Conservation (phyloP, 2,888 invertebrate species). For the Bimastos eiseni region DNA sequence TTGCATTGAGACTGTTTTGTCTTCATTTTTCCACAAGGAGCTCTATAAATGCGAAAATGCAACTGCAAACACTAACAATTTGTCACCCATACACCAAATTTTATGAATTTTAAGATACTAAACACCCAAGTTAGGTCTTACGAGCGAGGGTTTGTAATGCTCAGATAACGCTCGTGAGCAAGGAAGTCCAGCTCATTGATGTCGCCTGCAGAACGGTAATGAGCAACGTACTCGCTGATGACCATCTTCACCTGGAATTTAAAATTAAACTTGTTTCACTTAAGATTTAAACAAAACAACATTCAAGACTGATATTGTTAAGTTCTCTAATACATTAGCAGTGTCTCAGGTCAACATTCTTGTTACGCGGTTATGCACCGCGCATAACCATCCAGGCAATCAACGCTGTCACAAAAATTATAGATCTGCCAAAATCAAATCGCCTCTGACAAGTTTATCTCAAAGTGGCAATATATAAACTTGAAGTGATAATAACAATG, state of each 20-base stretch:
- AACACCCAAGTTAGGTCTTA: background rate
- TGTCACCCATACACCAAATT: background rate
- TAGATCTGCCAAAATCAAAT: no score
- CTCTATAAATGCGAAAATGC: background rate
- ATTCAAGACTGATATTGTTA: no score
- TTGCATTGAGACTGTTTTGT: no score
- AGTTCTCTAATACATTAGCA: no score
- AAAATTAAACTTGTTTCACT: background rate
- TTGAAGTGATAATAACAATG: no score
- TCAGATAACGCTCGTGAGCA: slow-evolving; percentile 48
- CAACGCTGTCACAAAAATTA: no score
- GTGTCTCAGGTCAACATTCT: no score
- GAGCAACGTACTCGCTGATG: slow-evolving; percentile 45
- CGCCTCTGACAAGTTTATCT: no score
- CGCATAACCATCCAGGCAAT: no score
- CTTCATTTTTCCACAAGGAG: background rate
- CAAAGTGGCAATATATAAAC: no score
- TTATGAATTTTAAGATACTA: background rate
- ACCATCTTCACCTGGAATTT: slow-evolving; percentile 26
- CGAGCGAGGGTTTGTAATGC: background rate
- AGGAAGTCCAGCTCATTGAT: slow-evolving; percentile 54
- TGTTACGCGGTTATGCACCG: no score
- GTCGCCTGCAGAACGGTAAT: slow-evolving; percentile 49
- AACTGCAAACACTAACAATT: background rate
- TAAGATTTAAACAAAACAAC: no score